These are phyloP conservation scores for Diplodus puntazzo DNA, from an alignment of 2,797 vertebrate genomes.

Conservation along the genomic window DNA sequence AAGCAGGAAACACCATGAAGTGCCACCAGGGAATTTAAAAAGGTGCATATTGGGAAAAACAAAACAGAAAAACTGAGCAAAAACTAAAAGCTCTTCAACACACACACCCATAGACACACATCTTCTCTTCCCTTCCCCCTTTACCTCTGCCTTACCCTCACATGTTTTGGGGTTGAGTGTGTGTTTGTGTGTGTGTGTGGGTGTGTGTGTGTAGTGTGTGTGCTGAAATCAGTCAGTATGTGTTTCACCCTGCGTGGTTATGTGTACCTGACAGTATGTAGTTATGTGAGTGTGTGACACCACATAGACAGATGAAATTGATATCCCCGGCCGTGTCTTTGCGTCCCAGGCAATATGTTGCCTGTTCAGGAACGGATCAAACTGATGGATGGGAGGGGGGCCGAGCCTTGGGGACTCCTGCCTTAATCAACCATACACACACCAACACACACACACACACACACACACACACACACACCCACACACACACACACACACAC, in stretches of 20 bases:
- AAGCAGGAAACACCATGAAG: neutral
- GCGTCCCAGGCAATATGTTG: constrained; percentile 94
- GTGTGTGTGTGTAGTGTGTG: constrained; percentile 18
- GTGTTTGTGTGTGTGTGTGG: constrained; percentile 22
- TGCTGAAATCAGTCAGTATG: constrained; percentile 26
- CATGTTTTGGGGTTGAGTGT: constrained; percentile 31
- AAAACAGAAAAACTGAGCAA: neutral
- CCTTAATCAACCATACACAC: constrained; percentile 91
- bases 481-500: constrained; percentile 60
- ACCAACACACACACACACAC: constrained; percentile 70
- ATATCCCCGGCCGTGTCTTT: constrained; percentile 89
- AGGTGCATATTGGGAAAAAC: neutral
- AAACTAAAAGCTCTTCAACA: neutral
- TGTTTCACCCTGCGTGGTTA: constrained; percentile 15
- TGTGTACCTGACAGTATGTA: constrained; percentile 38
- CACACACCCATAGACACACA: constrained; percentile 4
- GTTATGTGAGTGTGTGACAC: constrained; percentile 40
- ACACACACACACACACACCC: too few species aligned
- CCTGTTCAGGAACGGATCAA: constrained; percentile 94
- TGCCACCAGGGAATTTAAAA: constrained; percentile 29
- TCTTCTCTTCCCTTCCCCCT: constrained; percentile 17
- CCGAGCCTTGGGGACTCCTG: constrained; percentile 87
- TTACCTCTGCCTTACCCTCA: constrained; percentile 37
- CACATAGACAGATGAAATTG: constrained; percentile 87
- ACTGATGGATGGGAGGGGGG: constrained; percentile 92